Conservation (phyloP, 2,113 vertebrate genomes). For the Alethe castanea region DNA sequence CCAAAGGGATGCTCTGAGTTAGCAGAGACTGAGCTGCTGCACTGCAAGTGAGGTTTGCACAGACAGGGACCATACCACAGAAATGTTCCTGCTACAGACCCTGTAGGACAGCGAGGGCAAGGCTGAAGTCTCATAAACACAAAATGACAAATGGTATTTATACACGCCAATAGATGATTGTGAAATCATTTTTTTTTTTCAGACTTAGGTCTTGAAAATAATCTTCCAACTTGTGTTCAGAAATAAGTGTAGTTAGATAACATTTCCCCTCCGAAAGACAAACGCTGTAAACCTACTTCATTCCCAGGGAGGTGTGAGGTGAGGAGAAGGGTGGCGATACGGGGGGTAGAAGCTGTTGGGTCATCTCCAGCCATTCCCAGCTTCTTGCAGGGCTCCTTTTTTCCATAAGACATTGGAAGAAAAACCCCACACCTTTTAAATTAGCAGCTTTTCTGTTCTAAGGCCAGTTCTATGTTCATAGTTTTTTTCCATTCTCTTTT, state of each 20-base stretch:
- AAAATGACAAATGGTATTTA: background rate
- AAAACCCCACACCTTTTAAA: background rate
- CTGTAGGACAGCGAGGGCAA: background rate
- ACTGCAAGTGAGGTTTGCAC: background rate
- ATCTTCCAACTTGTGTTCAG: background rate
- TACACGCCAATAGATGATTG: too few species aligned
- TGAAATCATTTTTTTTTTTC: background rate
- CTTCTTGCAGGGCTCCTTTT: background rate
- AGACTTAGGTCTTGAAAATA: background rate
- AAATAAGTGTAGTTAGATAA: background rate
- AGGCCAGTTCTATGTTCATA: background rate
- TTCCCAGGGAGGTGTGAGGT: fast-evolving
- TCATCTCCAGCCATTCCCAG: background rate
- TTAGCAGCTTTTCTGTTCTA: background rate
- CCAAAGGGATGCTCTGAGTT: background rate
- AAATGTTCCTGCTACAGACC: background rate
- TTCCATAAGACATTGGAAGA: background rate
- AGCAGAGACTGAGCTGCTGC: background rate
- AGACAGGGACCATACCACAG: fast-evolving
- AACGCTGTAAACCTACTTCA: background rate
- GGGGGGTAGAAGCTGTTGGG: background rate
- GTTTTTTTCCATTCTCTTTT: background rate
- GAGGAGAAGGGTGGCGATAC: background rate
- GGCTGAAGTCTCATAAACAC: background rate
- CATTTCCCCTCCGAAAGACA: background rate